Evolutionary conservation across 2,113 vertebrate species (phyloP).

Genomic region (Chaenogobius annularis): DNA sequence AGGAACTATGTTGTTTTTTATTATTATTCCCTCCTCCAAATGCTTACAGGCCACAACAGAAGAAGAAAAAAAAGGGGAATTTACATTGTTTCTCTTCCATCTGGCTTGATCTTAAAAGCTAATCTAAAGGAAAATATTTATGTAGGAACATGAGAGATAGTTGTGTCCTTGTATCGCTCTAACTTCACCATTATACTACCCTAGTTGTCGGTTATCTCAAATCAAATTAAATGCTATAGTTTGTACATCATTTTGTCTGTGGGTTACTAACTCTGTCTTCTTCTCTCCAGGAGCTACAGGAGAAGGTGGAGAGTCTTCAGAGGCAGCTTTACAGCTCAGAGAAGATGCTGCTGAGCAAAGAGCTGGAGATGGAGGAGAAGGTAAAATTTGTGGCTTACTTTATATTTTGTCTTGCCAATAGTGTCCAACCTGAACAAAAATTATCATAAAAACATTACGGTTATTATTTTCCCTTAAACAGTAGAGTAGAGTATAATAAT

Average conservation of each 20-base stretch:
- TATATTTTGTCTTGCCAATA: slow-evolving; percentile 8
- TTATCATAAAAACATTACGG: no score
- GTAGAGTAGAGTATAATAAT: no score
- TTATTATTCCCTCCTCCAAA: slow-evolving; percentile 51
- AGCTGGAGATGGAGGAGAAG: slow-evolving; percentile 87
- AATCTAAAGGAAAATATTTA: slow-evolving; percentile 30
- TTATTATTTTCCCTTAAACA: no score
- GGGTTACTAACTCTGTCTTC: slow-evolving; percentile 12
- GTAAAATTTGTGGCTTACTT: slow-evolving; percentile 64
- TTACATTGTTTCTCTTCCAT: slow-evolving; percentile 3
- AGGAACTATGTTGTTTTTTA: slow-evolving; percentile 49
- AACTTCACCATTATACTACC: no score
- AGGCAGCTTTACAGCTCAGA: slow-evolving; percentile 74
- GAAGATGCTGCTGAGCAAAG: slow-evolving; percentile 82
- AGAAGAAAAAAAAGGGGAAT: background rate
- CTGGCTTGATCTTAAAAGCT: slow-evolving; percentile 25
- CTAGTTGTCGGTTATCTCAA: background rate
- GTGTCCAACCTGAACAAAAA: background rate
- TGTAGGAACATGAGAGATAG: slow-evolving; percentile 10
- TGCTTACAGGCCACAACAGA: slow-evolving; percentile 39
- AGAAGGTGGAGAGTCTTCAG: slow-evolving; percentile 80
- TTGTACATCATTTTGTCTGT: background rate
- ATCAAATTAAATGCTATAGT: background rate
- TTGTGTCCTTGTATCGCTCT: no score
- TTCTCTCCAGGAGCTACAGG: slow-evolving; percentile 81